A percentile compares a stretch with the other conserved stretches of the same genome.
Evolutionary conservation across 2,888 invertebrate species (phyloP).

Genomic region (Neocrepidodera transversa): DNA sequence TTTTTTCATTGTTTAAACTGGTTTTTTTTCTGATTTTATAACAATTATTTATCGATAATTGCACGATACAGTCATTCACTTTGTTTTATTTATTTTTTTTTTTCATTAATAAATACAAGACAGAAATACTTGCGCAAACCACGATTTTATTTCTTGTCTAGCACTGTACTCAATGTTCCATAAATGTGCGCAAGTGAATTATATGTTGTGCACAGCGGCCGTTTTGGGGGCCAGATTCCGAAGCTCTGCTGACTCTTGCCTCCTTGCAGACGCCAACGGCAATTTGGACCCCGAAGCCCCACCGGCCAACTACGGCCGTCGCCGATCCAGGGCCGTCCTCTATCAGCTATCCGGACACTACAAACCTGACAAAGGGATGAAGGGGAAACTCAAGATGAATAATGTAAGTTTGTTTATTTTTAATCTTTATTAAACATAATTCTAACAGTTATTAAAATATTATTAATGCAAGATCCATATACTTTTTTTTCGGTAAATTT

Average conservation of each 20-base stretch:
- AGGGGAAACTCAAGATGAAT: slow-evolving; percentile 92
- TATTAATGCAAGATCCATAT: too few relatives aligned
- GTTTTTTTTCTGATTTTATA: neutral
- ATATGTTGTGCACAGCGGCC: slow-evolving; percentile 69
- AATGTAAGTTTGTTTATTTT: slow-evolving; percentile 83
- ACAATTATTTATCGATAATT: too few relatives aligned
- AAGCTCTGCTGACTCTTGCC: slow-evolving; percentile 80
- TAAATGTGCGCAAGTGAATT: slow-evolving; percentile 38
- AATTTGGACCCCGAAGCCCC: slow-evolving; percentile 75
- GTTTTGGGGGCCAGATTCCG: slow-evolving; percentile 81
- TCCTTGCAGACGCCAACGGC: slow-evolving; percentile 83
- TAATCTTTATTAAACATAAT: too few relatives aligned
- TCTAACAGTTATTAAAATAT: too few relatives aligned
- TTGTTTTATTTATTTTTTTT: too few relatives aligned
- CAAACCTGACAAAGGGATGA: slow-evolving; percentile 86
- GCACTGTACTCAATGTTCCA: slow-evolving; percentile 29
- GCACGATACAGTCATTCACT: too few relatives aligned
- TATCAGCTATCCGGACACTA: slow-evolving; percentile 97
- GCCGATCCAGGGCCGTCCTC: slow-evolving; percentile 92
- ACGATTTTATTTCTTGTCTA: slow-evolving; percentile 22
- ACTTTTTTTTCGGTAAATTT: too few relatives aligned
- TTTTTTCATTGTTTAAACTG: too few relatives aligned
- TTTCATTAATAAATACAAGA: neutral
- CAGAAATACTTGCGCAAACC: slow-evolving; percentile 20
- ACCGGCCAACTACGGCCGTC: slow-evolving; percentile 87